phyloP scores from a whole-genome alignment of 2,888 invertebrate genomes.

The Sinhomidia bicolor region DNA sequence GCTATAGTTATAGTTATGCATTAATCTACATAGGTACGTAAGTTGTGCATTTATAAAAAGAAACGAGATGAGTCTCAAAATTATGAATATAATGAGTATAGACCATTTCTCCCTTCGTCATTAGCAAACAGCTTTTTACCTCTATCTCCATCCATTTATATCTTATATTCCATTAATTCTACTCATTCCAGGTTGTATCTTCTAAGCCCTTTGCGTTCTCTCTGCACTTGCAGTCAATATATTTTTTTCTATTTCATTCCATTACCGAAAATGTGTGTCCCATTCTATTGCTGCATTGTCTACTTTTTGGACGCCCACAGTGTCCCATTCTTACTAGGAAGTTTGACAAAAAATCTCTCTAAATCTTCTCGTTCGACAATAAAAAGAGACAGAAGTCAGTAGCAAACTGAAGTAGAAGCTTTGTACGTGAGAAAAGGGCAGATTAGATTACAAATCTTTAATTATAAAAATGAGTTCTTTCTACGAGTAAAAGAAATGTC shows the following conservation, averaged over 20 bases:
- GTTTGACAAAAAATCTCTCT: constrained; percentile 52
- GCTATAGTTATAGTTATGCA: too few relatives aligned
- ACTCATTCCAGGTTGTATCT: neutral
- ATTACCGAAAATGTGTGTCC: constrained; percentile 31
- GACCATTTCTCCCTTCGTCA: constrained; percentile 69
- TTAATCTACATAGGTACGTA: neutral
- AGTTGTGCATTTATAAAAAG: constrained; percentile 16
- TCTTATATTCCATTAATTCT: neutral
- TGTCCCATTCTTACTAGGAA: constrained; percentile 55
- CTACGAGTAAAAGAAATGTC: constrained; percentile 25
- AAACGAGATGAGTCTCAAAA: constrained; percentile 45
- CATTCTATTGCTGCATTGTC: neutral
- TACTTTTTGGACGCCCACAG: constrained; percentile 55
- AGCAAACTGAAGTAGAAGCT: neutral
- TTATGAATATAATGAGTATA: constrained; percentile 62
- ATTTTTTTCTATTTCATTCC: constrained; percentile 58
- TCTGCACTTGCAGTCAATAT: constrained; percentile 10
- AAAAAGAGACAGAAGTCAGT: constrained; percentile 22
- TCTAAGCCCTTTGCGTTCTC: neutral
- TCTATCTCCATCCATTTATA: neutral
- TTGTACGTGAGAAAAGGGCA: constrained; percentile 70
- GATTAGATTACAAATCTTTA: constrained; percentile 73
- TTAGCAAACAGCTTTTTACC: constrained; percentile 66
- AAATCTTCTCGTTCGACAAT: constrained; percentile 33
- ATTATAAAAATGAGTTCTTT: constrained; percentile 69